phyloP scores from a whole-genome alignment of 2,113 vertebrate species.

The Nerophis lumbriciformis region DNA sequence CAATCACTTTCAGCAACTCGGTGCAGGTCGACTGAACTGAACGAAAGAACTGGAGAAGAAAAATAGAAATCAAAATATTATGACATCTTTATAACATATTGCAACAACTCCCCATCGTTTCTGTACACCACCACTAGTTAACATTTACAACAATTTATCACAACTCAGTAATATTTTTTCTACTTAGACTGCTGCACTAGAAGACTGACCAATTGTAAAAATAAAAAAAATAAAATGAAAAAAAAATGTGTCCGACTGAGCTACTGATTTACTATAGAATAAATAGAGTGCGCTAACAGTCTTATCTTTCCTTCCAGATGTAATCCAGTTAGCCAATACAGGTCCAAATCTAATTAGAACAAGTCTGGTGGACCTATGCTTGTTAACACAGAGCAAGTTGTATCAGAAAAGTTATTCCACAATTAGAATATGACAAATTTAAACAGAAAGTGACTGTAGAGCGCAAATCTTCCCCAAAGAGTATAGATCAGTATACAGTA shows the following conservation, averaged over 20 bases:
- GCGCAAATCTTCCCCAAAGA: not conserved
- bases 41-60: constrained; percentile 75
- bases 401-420: not conserved
- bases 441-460: not conserved
- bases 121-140: no score
- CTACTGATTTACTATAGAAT: constrained; percentile 46
- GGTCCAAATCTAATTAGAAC: constrained; percentile 28
- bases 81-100: not conserved
- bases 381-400: not conserved
- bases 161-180: no score
- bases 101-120: no score
- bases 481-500: not conserved
- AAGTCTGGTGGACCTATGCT: not conserved
- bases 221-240: not conserved
- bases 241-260: not conserved
- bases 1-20: constrained; percentile 79
- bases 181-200: no score
- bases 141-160: no score
- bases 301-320: not conserved
- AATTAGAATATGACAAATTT: not conserved
- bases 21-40: constrained; percentile 77
- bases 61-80: not conserved
- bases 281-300: constrained; percentile 34
- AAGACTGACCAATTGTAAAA: no score
- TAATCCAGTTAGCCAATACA: constrained; percentile 1